phyloP scores from a whole-genome alignment of 2,113 vertebrate species.

The Zapus hudsonius region DNA sequence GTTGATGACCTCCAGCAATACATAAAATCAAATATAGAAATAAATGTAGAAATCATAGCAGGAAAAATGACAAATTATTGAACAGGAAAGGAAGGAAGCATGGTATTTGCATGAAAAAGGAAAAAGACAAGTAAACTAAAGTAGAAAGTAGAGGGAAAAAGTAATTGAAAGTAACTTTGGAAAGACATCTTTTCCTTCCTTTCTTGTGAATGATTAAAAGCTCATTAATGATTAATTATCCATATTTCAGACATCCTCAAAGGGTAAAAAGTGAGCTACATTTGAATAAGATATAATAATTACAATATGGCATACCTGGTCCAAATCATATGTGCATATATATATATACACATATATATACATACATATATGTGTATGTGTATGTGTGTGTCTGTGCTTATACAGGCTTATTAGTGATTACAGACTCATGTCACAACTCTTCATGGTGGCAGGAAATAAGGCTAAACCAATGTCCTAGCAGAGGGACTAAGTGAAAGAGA shows the following conservation, averaged over 20 bases:
- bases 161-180: background rate
- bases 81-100: background rate
- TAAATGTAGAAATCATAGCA: background rate
- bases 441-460: background rate
- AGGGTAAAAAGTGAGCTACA: background rate
- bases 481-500: background rate
- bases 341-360: background rate
- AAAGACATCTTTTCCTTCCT: background rate
- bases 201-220: background rate
- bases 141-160: background rate
- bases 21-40: background rate
- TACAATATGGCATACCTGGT: background rate
- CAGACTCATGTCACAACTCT: background rate
- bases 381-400: background rate
- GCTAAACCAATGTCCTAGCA: background rate
- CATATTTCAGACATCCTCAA: background rate
- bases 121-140: background rate
- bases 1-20: background rate
- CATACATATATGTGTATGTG: too few relatives aligned
- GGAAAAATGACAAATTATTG: background rate
- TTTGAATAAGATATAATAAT: background rate
- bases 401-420: background rate
- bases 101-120: background rate
- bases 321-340: background rate
- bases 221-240: background rate